Conservation (phyloP, 2,888 invertebrate genomes). For the Andricus quercusramuli region DNA sequence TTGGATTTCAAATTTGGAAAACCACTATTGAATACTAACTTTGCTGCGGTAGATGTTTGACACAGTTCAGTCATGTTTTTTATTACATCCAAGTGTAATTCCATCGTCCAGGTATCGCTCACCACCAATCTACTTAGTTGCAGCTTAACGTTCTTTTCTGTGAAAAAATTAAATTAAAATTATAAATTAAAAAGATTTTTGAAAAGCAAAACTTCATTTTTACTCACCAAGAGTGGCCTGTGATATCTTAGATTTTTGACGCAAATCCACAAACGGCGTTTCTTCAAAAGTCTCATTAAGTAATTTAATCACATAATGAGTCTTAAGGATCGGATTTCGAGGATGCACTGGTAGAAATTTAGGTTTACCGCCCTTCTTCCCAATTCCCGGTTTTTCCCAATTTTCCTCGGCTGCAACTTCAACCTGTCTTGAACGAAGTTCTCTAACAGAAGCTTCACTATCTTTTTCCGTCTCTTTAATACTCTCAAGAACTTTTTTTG, state of each 20-base stretch:
- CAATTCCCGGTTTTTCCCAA: background rate
- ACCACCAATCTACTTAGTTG: conserved; percentile 62
- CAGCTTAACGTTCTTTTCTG: conserved; percentile 62
- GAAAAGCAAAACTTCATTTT: background rate
- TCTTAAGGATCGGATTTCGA: background rate
- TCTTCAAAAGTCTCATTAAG: background rate
- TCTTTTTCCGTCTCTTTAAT: background rate
- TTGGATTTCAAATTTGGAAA: conserved; percentile 5
- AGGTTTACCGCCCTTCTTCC: background rate
- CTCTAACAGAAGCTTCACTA: background rate
- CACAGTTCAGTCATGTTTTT: conserved; percentile 57
- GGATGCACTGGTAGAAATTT: background rate
- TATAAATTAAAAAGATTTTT: background rate
- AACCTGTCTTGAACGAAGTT: background rate
- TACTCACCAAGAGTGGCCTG: background rate
- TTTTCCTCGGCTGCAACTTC: background rate
- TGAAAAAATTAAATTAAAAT: conserved; percentile 47
- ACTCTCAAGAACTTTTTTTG: background rate
- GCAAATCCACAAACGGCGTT: background rate
- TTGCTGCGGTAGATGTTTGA: conserved; percentile 61
- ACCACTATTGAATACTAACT: conserved; percentile 59
- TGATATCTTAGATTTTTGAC: background rate
- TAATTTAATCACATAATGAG: background rate
- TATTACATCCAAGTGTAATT: conserved; percentile 60
- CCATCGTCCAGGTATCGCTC: conserved; percentile 62